Base-by-base conservation (phyloP, 2,797 vertebrate species). In the Fringilla coelebs region DNA sequence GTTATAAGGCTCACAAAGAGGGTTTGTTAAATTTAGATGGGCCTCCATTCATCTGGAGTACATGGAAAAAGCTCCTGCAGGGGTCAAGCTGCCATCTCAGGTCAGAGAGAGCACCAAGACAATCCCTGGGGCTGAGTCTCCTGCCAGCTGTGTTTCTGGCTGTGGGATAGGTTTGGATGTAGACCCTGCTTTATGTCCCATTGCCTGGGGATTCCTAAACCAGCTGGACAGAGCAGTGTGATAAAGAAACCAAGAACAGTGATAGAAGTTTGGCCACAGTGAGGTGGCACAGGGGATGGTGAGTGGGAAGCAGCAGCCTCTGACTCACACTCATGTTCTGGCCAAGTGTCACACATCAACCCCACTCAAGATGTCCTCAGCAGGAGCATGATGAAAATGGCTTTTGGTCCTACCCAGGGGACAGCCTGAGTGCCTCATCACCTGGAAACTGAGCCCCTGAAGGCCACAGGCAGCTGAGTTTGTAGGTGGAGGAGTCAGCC, bases 401-500 rank as follows among this genome's bases (percentile, higher is more conserved):
- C 26, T 76, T 40, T 25, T 78, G 73, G 60, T 38, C 21, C 55
- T 60, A 21, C 52, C 32, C 43, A 63, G 68, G 65, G 46, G 43
- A 62, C 46, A 89, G 17, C 46, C 57, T 40, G 55, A 48, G 41
- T 0, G 2, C 15, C 36, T 92, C 67, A 36, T 71, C 32, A 61
- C 70, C 70, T 89, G 65, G 61, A 71, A 74, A 77, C 7, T 24
- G 36, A 82, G 40, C 46, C 46, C 60, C 54, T 68, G 84, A 75
- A 85, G 58, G 75, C 38, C 75, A 85, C 41, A 75, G 71, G 51
- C 61, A 74, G 45, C n/a, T 80, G 72, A 74, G 71, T 51, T 72
- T 0, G 0, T 40, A 46, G 57, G 41, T 85, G 68, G 58, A 79
- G 32, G 48, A 57, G 18, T 25, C 3, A 0, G 36, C 25, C 46